These are phyloP conservation scores for Cecidostiba fungosa DNA, from an alignment of 2,888 invertebrate genomes.

Conservation along the genomic window DNA sequence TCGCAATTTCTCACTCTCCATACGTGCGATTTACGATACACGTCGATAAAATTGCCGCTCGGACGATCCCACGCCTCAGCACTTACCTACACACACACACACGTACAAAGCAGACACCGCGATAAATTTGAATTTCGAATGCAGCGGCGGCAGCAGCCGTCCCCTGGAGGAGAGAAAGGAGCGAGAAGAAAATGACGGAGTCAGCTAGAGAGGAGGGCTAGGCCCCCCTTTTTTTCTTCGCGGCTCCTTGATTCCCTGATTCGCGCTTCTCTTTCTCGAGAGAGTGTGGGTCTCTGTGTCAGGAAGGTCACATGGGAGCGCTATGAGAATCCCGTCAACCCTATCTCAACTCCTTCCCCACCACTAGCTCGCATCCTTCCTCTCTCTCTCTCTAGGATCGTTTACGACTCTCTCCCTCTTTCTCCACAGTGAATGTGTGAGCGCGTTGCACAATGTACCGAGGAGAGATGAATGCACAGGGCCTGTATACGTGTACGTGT, in stretches of 20 bases:
- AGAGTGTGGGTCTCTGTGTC: constrained; percentile 80
- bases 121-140: constrained; percentile 61
- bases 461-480: constrained; percentile 62
- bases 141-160: constrained; percentile 1
- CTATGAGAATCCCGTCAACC: constrained; percentile 61
- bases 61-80: constrained; percentile 2
- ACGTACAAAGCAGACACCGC: not conserved
- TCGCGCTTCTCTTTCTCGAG: constrained; percentile 61
- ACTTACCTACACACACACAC: not conserved
- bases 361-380: constrained; percentile 62
- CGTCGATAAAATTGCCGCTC: constrained; percentile 33
- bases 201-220: constrained; percentile 3
- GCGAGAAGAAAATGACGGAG: constrained; percentile 36
- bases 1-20: not conserved
- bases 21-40: constrained; percentile 32
- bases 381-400: constrained; percentile 31
- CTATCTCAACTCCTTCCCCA: constrained; percentile 39
- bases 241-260: constrained; percentile 53
- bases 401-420: constrained; percentile 29
- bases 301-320: constrained; percentile 76
- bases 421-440: constrained; percentile 53
- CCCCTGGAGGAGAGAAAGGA: constrained; percentile 56
- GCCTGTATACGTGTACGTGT: constrained; percentile 35
- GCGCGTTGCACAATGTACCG: constrained; percentile 50
- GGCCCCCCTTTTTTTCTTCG: constrained; percentile 37